Evolutionary conservation across 2,113 vertebrate species (phyloP), one percentile per base, ranked within the genome.

Genomic region (Corynorhinus townsendii): DNA sequence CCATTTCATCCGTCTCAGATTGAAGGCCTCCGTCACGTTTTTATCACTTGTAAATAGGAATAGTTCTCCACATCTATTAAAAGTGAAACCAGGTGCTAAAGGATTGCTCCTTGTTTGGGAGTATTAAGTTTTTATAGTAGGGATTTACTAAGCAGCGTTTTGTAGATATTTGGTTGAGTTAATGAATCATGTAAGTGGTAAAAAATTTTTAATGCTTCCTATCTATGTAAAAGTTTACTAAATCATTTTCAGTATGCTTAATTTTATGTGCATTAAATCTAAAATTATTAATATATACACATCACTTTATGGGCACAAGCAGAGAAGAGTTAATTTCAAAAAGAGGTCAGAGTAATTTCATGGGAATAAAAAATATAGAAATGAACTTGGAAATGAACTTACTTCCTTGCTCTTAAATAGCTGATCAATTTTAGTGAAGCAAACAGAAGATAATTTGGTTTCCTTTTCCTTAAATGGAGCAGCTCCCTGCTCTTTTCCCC

Each of bases 281-380:
- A 91, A 95, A 81, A 38, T 59, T 49, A 52, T 72, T 66, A 69
- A 69, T 43, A 28, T 19, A 92, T 85, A 84, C 69, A 38, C 54
- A 86, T 97, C 96, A n/a, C 93, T 95, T 92, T 86, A 12, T 86
- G 76, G 69, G 79, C 80, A 96, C 73, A 96, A 94, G 79, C 81
- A 96, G 91, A 92, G 79, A 96, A 83, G 69, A 97, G 73, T 92
- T 92, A 76, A 93, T 96, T 96, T 96, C 95, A 94, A 5, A 93
- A 35, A 92, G 66, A 54, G 30, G 35, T 90, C 96, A 47, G 12
- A 76, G 40, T 90, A 86, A 93, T 96, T 97, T 95, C 72, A 0
- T 96, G 90, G 85, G 81, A 96, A 96, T 95, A 92, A 95, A 94
- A 97, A 83, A 54, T 35, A 38, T 4, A 75, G 2, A 94, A 88